A percentile compares a stretch with the other conserved stretches of the same genome.
These are phyloP conservation scores for Trichechus manatus DNA, from an alignment of 2,113 vertebrate species.

Conservation along the genomic window DNA sequence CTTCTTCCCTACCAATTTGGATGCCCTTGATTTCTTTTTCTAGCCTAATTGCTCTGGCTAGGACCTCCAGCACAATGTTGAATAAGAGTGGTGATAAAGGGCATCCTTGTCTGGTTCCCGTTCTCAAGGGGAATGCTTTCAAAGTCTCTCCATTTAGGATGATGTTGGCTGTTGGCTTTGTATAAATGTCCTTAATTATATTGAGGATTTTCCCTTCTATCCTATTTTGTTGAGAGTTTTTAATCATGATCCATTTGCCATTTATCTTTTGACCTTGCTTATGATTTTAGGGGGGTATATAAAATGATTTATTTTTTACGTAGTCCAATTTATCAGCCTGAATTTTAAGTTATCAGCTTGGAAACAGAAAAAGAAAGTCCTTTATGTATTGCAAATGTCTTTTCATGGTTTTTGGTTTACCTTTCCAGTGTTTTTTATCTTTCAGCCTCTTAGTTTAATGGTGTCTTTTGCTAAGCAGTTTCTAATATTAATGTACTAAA, in stretches of 20 bases:
- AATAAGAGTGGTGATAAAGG: no score
- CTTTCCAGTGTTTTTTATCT: not conserved
- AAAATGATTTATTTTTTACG: not conserved
- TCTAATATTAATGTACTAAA: not conserved
- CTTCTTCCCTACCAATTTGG: no score
- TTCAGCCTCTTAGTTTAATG: not conserved
- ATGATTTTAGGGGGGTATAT: not conserved
- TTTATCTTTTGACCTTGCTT: constrained; percentile 1
- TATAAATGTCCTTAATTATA: no score
- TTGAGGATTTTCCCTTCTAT: no score
- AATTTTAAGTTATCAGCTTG: not conserved
- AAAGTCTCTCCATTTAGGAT: no score
- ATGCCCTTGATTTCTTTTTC: no score
- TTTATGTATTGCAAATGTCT: not conserved
- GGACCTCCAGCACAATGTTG: no score
- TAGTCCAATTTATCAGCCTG: not conserved
- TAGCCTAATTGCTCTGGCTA: no score
- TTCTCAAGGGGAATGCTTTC: no score
- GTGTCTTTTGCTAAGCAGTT: not conserved
- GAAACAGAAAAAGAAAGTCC: not conserved
- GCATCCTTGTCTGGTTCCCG: no score
- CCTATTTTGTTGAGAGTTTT: no score
- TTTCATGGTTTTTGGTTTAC: not conserved
- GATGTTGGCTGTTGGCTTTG: no score
- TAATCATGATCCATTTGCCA: not conserved